A percentile compares a stretch with the other conserved stretches of the same genome.
These are phyloP conservation scores for Tenthredo scrophulariae DNA, from an alignment of 2,888 invertebrate species.

Conservation along the genomic window DNA sequence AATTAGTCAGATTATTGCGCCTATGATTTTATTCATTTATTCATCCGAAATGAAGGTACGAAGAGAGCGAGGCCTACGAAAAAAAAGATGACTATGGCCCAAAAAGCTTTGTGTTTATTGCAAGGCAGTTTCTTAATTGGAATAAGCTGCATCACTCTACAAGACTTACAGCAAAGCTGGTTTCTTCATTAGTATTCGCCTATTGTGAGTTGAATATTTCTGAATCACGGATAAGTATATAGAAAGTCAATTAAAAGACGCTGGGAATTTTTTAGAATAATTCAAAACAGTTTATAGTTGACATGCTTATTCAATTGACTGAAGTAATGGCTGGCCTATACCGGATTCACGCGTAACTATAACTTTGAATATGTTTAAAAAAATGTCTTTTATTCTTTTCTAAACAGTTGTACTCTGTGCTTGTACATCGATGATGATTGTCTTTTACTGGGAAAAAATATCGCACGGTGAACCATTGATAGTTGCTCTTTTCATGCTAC, in stretches of 20 bases:
- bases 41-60: slow-evolving; percentile 73
- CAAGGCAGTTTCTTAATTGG: slow-evolving; percentile 77
- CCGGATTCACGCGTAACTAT: background rate
- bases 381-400: background rate
- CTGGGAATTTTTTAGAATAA: background rate
- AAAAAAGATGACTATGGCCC: slow-evolving; percentile 73
- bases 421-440: slow-evolving; percentile 60
- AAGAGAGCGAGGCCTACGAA: slow-evolving; percentile 75
- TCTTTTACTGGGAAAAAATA: slow-evolving; percentile 59
- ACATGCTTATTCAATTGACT: background rate
- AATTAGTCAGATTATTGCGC: background rate
- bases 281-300: background rate
- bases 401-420: slow-evolving; percentile 61
- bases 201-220: slow-evolving; percentile 75
- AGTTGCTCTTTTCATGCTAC: slow-evolving; percentile 60
- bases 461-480: slow-evolving; percentile 40
- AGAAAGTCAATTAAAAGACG: background rate
- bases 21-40: background rate
- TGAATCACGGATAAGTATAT: background rate
- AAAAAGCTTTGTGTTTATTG: slow-evolving; percentile 65
- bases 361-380: too few species aligned
- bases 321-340: background rate
- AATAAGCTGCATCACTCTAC: slow-evolving; percentile 77
- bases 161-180: slow-evolving; percentile 77
- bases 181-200: slow-evolving; percentile 76